Conservation (phyloP, 2,113 vertebrate species). For the Macquaria australasica region DNA sequence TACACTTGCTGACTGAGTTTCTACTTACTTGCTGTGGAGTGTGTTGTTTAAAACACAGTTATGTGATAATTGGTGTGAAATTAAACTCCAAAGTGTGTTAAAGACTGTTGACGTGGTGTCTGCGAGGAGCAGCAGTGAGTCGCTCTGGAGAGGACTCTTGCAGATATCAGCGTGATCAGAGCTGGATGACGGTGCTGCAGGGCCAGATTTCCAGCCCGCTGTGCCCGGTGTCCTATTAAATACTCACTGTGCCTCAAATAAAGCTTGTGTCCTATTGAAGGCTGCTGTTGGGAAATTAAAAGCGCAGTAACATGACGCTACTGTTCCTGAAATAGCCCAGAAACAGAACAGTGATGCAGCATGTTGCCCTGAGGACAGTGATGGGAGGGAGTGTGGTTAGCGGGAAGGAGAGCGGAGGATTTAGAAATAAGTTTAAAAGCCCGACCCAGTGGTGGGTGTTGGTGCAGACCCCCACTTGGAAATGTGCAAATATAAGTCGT, state of each 20-base stretch:
- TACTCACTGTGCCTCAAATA: conserved; percentile 47
- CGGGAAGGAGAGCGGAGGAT: not conserved
- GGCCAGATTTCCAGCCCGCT: conserved; percentile 57
- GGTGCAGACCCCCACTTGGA: not conserved
- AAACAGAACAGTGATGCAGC: conserved; percentile 47
- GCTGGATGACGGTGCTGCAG: conserved; percentile 38
- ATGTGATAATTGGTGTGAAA: conserved; percentile 64
- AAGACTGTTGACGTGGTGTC: conserved; percentile 51
- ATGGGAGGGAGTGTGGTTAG: conserved; percentile 20
- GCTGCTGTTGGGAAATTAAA: conserved; percentile 62
- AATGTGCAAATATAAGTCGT: not conserved
- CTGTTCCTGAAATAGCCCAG: conserved; percentile 67
- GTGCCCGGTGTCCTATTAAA: conserved; percentile 57
- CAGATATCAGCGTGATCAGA: conserved; percentile 54
- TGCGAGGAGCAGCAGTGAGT: not conserved
- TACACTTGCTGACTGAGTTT: not conserved
- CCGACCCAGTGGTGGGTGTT: conserved; percentile 1
- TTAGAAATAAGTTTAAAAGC: conserved; percentile 8
- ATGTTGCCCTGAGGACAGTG: conserved; percentile 30
- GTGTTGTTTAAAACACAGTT: conserved; percentile 49
- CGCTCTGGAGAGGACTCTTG: conserved; percentile 7
- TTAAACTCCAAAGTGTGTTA: conserved; percentile 59
- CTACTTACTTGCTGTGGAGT: conserved; percentile 1
- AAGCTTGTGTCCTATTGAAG: conserved; percentile 53
- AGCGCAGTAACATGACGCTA: conserved; percentile 59